phyloP scores from a whole-genome alignment of 1,140 invertebrate genomes.

The Achatina immaculata region DNA sequence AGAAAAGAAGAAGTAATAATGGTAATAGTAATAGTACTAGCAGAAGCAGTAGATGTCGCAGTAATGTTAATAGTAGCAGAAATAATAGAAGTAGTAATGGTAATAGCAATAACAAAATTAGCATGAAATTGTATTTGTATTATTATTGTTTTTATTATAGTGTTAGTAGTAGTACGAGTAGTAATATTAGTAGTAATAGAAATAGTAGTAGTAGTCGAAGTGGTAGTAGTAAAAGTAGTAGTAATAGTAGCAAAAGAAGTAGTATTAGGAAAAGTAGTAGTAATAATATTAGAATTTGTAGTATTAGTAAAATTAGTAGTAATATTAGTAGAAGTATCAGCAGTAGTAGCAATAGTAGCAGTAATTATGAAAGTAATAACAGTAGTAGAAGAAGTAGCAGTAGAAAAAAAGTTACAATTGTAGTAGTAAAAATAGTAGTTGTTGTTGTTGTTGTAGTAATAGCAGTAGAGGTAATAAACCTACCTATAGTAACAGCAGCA shows the following conservation, averaged over 20 bases:
- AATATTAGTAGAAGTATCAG: not conserved
- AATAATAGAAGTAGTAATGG: not conserved
- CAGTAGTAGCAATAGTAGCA: too few relatives aligned
- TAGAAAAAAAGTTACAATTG: too few relatives aligned
- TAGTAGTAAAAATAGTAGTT: too few relatives aligned
- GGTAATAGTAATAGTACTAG: conserved; percentile 25
- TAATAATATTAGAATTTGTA: not conserved
- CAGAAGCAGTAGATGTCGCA: not conserved
- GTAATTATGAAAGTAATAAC: not conserved
- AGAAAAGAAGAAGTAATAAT: conserved; percentile 19
- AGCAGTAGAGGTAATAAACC: too few relatives aligned
- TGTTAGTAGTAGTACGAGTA: not conserved
- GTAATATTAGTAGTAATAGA: not conserved
- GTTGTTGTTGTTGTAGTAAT: too few relatives aligned
- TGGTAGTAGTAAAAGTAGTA: too few relatives aligned
- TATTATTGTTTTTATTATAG: not conserved
- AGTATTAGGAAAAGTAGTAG: not conserved
- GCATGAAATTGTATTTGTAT: not conserved
- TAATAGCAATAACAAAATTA: conserved; percentile 2
- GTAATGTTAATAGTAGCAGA: conserved; percentile 1
- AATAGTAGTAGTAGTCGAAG: too few relatives aligned
- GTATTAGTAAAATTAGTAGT: conserved; percentile 1
- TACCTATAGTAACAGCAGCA: too few relatives aligned
- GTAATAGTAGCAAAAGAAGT: too few relatives aligned
- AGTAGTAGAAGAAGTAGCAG: not conserved